Base-by-base conservation (phyloP, 1,140 invertebrate genomes). In the Mycetomoellerius zeteki region DNA sequence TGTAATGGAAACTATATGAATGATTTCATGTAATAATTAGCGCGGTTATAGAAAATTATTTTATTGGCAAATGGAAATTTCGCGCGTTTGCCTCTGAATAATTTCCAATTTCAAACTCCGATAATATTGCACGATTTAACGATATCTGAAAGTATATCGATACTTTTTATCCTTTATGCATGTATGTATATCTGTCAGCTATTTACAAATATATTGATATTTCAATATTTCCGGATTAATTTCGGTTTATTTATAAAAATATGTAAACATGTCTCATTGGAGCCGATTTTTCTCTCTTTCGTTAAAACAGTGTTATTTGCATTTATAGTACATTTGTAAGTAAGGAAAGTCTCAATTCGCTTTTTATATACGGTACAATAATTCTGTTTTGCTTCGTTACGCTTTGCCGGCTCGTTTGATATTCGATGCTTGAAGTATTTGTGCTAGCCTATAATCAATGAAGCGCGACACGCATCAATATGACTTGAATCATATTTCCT, bases 381-480 rank as follows among this genome's bases (percentile, higher is more conserved):
- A 60, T 73, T 54, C 24, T 33, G 12, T 50, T 89, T 88, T 19
- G 21, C 62, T 24, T 47, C 33, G 43, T 21, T 27, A 33, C 64
- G 52, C 54, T 89, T 88, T 77, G 33, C 54, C 54, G 62, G 33
- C 43, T 85, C 65, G 65, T 88, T 73, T 85, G 65, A 56, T 47
- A 65, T 58, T 85, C 82, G n/a, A 71, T 71, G 60, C 60, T 64
- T 47, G 67, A 80, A 76, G 89, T 86, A 89, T 86, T 87, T 89
- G 37, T 54, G 60, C 33, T 24, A 12, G 10, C 24, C 37, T 14
- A 27, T 76, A 56, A 21, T 43, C 62, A 7, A 72, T 30, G 33
- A 60, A 67, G 47, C 43, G 27, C 47, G n/a, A 62, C 33, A 24
- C 58, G 47, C 81, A n/a, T n/a, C 52, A 24, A 69, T 69, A 60